Conservation (phyloP, 2,888 invertebrate species). For the Chromoteleia sp. region DNA sequence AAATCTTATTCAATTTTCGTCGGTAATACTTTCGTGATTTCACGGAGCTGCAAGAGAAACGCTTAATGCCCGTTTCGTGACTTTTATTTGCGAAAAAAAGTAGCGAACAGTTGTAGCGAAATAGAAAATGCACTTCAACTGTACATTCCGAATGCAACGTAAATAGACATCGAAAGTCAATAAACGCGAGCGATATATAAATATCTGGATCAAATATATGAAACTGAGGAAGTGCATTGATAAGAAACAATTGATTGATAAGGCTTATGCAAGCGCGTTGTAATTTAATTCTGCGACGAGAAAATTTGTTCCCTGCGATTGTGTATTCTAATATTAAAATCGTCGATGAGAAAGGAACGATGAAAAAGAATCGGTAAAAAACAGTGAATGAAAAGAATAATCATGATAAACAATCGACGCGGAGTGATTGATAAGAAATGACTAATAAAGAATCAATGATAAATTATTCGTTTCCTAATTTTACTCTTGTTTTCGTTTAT, state of each 20-base stretch:
- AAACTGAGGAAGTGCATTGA: conserved; percentile 5
- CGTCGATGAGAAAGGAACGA: no score
- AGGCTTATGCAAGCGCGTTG: not conserved
- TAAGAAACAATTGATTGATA: conserved; percentile 2
- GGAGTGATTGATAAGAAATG: no score
- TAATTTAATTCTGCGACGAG: not conserved
- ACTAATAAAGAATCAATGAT: no score
- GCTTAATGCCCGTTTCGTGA: conserved; percentile 16
- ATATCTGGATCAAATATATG: conserved; percentile 27
- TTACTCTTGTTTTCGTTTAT: no score
- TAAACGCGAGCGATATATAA: conserved; percentile 19
- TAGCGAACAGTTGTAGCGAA: not conserved
- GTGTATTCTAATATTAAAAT: no score
- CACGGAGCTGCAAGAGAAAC: conserved; percentile 1
- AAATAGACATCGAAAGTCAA: conserved; percentile 39
- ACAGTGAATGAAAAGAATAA: no score
- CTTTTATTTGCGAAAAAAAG: conserved; percentile 7
- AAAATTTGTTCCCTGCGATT: no score
- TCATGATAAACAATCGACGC: no score
- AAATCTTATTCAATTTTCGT: conserved; percentile 8
- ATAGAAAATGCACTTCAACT: conserved; percentile 10
- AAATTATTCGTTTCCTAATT: no score
- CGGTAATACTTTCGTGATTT: conserved; percentile 16
- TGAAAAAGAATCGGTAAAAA: no score
- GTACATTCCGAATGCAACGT: conserved; percentile 29